Evolutionary conservation across 2,888 invertebrate species (phyloP).

Genomic region (Sarcophaga caerulescens): DNA sequence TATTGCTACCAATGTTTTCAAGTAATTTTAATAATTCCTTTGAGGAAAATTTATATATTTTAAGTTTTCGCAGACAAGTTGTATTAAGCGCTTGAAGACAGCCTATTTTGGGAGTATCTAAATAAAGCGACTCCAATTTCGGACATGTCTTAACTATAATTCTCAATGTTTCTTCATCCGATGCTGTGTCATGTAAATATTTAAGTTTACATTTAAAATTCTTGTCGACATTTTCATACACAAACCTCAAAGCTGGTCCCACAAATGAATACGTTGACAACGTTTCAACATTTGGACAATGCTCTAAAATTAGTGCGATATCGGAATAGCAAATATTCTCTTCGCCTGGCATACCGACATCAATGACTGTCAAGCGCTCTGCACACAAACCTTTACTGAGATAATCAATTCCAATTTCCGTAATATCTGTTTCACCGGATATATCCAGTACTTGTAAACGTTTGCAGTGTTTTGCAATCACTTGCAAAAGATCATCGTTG

Average conservation of each 20-base stretch:
- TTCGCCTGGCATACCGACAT: slow-evolving; percentile 87
- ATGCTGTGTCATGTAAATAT: slow-evolving; percentile 86
- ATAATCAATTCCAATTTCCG: slow-evolving; percentile 84
- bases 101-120: slow-evolving; percentile 84
- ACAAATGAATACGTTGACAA: slow-evolving; percentile 87
- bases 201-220: slow-evolving; percentile 85
- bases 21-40: slow-evolving; percentile 84
- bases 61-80: slow-evolving; percentile 82
- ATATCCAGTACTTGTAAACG: slow-evolving; percentile 85
- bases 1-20: slow-evolving; percentile 83
- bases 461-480: slow-evolving; percentile 83
- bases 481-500: slow-evolving; percentile 85
- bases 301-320: slow-evolving; percentile 84
- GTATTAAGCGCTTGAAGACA: slow-evolving; percentile 72
- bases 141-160: slow-evolving; percentile 85
- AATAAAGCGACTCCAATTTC: slow-evolving; percentile 84
- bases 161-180: slow-evolving; percentile 83
- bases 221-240: slow-evolving; percentile 83
- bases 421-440: slow-evolving; percentile 87
- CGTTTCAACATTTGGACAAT: slow-evolving; percentile 85
- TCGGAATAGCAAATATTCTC: slow-evolving; percentile 86
- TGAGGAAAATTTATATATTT: slow-evolving; percentile 85
- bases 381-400: slow-evolving; percentile 83
- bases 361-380: slow-evolving; percentile 84
- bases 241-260: slow-evolving; percentile 84